Conservation (phyloP, 2,888 invertebrate species). For the Nemoura dubitans region DNA sequence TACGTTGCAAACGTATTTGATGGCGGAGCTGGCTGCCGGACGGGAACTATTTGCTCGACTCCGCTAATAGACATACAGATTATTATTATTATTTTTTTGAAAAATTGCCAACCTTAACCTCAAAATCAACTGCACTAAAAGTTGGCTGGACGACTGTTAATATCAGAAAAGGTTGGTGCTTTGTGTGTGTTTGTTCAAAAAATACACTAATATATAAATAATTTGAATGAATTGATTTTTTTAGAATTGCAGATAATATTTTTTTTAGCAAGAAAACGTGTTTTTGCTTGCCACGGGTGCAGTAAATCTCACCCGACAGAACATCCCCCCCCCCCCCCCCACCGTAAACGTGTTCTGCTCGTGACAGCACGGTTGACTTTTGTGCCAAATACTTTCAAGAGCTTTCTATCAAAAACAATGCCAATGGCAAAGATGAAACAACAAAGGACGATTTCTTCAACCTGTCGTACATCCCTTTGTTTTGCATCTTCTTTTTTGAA, state of each 20-base stretch:
- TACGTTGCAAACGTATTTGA: not conserved
- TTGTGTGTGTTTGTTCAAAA: too few species aligned
- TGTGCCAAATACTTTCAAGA: conserved; percentile 22
- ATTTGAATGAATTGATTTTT: not conserved
- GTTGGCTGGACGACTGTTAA: too few species aligned
- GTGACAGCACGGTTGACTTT: conserved; percentile 19
- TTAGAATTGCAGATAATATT: not conserved
- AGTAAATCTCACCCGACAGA: conserved; percentile 5
- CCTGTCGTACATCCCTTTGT: not conserved
- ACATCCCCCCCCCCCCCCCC: not conserved
- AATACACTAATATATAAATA: too few species aligned
- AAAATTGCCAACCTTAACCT: too few species aligned
- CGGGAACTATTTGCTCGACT: not conserved
- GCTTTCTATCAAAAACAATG: conserved; percentile 33
- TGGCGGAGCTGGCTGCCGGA: not conserved
- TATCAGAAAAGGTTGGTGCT: too few species aligned
- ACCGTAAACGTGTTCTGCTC: not conserved
- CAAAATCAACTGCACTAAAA: too few species aligned
- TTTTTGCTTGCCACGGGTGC: not conserved
- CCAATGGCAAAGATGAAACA: conserved; percentile 17
- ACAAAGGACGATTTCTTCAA: conserved; percentile 19
- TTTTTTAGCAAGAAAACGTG: not conserved
- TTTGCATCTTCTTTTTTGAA: conserved; percentile 14
- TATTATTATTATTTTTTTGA: not conserved
- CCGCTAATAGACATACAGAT: not conserved